A percentile compares a stretch with the other conserved stretches of the same genome.
Evolutionary conservation across 2,797 vertebrate genomes (phyloP).

Genomic region (Phalanger gymnotis): DNA sequence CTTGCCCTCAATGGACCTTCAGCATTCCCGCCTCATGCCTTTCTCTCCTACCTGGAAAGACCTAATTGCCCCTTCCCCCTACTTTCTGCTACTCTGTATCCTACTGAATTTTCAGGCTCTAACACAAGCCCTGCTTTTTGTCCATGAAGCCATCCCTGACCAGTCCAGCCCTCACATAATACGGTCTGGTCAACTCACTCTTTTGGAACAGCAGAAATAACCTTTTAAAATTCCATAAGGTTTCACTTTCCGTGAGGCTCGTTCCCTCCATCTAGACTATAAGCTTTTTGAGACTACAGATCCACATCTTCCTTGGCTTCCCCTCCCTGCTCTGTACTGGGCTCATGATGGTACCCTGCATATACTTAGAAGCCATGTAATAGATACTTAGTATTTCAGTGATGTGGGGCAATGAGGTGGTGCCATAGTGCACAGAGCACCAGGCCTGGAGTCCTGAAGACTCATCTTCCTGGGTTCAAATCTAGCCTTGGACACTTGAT

Average conservation of each 20-base stretch:
- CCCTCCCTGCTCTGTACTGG: fast-evolving
- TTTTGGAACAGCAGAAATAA: neutral
- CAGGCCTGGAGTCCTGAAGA: neutral
- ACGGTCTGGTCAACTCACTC: neutral
- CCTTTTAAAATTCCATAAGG: neutral
- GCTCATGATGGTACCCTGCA: fast-evolving
- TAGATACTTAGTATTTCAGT: no score
- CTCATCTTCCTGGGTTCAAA: neutral
- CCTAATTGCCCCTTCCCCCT: neutral
- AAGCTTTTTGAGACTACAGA: neutral
- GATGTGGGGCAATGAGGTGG: neutral
- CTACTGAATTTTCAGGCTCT: neutral
- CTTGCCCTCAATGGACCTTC: no score
- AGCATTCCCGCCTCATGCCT: neutral
- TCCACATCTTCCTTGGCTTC: neutral
- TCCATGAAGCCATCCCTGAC: neutral
- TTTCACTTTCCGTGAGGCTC: neutral
- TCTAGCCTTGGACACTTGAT: neutral
- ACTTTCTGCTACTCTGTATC: neutral
- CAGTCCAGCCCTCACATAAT: neutral
- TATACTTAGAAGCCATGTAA: no score
- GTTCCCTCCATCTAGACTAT: neutral
- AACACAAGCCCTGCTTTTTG: neutral
- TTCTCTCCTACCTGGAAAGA: neutral
- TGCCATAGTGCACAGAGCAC: neutral